Evolutionary conservation across 2,797 vertebrate genomes (phyloP).

Genomic region (Malurus leucopterus): DNA sequence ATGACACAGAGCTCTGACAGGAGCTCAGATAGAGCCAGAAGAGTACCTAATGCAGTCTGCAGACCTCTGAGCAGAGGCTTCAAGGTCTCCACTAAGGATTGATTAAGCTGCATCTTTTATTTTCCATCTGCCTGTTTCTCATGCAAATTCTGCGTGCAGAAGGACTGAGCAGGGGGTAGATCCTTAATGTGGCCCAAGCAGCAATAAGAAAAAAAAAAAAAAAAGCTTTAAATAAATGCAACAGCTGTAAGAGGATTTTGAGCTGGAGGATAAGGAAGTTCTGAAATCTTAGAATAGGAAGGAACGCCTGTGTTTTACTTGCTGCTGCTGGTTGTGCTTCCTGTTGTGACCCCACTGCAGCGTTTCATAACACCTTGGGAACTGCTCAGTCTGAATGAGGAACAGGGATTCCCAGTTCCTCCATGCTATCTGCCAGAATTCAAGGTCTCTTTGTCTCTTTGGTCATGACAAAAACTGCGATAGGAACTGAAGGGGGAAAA

Average conservation of each 20-base stretch:
- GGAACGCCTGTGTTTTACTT: conserved; percentile 61
- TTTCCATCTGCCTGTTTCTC: conserved; percentile 11
- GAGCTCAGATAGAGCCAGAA: background rate
- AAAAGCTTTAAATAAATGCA: background rate
- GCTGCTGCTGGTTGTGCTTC: conserved; percentile 57
- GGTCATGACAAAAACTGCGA: background rate
- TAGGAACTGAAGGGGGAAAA: background rate
- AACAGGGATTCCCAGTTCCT: conserved; percentile 64
- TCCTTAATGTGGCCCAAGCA: background rate
- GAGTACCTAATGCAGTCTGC: background rate
- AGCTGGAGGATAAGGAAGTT: conserved; percentile 66
- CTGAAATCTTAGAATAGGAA: conserved; percentile 67
- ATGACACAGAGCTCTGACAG: background rate
- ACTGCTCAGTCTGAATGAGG: conserved; percentile 45
- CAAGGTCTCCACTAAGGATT: background rate
- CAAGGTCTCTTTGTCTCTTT: background rate
- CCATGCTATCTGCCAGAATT: conserved; percentile 6
- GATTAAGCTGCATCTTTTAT: conserved; percentile 12
- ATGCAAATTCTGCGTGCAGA: background rate
- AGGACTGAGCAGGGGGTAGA: background rate
- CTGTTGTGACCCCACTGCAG: conserved; percentile 60
- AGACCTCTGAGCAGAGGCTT: background rate
- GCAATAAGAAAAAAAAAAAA: background rate
- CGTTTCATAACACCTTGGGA: conserved; percentile 63
- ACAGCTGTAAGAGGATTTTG: conserved; percentile 56